Evolutionary conservation across 1,140 invertebrate genomes (phyloP).

Genomic region (Drosophila truncata): DNA sequence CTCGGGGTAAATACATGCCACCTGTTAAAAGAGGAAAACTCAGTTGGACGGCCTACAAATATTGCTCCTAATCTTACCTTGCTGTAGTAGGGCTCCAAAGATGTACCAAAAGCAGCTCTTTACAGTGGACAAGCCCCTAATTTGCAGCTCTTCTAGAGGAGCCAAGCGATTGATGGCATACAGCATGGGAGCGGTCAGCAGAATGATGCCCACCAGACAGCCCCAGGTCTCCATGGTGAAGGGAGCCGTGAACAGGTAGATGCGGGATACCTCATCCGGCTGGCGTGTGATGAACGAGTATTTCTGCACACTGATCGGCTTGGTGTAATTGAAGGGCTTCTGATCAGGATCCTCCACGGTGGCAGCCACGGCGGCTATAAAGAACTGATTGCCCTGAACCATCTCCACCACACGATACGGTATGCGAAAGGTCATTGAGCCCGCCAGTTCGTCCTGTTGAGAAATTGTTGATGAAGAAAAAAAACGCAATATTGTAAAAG

Average conservation of each 20-base stretch:
- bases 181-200: constrained; percentile 92
- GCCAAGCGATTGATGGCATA: constrained; percentile 91
- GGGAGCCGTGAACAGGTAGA: constrained; percentile 93
- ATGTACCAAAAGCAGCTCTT: constrained; percentile 95
- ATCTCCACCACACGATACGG: constrained; percentile 69
- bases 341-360: constrained; percentile 89
- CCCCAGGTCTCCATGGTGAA: constrained; percentile 94
- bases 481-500: not conserved
- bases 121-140: constrained; percentile 89
- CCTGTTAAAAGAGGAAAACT: constrained; percentile 86
- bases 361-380: constrained; percentile 91
- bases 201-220: constrained; percentile 89
- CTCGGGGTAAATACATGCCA: constrained; percentile 93
- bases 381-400: constrained; percentile 86
- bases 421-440: constrained; percentile 73
- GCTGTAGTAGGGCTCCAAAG: constrained; percentile 95
- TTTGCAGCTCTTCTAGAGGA: constrained; percentile 89
- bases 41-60: not conserved
- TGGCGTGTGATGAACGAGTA: constrained; percentile 92
- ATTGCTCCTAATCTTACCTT: constrained; percentile 88
- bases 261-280: constrained; percentile 91
- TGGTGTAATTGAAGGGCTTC: constrained; percentile 91
- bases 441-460: constrained; percentile 55
- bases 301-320: constrained; percentile 91
- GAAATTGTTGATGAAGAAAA: not conserved